Percentiles rank a stretch among this genome's conserved stretches.
These are phyloP conservation scores for Drosophila diplacantha DNA, from an alignment of 2,888 invertebrate genomes.

Conservation along the genomic window DNA sequence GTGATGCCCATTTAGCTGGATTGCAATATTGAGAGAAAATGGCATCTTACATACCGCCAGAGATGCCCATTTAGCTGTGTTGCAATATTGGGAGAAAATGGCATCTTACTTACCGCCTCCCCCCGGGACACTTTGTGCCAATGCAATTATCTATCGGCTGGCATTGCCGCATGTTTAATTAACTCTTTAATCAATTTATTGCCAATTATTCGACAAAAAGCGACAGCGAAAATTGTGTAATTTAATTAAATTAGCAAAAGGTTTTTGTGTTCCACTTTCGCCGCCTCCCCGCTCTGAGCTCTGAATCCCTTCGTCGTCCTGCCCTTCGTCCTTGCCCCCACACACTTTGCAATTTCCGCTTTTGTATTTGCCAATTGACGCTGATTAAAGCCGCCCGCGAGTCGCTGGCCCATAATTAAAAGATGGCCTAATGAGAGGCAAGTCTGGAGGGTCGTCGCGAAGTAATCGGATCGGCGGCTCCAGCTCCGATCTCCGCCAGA, in stretches of 20 bases:
- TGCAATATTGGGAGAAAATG: too few species aligned
- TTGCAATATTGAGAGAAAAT: too few species aligned
- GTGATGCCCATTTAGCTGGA: too few species aligned
- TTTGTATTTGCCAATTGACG: constrained; percentile 67
- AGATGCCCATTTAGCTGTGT: too few species aligned
- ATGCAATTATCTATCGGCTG: constrained; percentile 62
- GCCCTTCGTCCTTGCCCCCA: constrained; percentile 10
- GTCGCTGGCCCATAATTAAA: constrained; percentile 65
- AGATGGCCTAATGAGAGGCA: constrained; percentile 54
- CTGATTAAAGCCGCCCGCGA: constrained; percentile 63
- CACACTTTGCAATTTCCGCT: constrained; percentile 59
- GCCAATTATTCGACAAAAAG: constrained; percentile 70
- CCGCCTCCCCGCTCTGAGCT: not conserved
- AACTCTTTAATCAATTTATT: constrained; percentile 70
- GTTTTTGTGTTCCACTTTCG: constrained; percentile 55
- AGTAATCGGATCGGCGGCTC: constrained; percentile 20
- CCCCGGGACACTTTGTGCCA: constrained; percentile 39
- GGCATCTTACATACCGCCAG: too few species aligned
- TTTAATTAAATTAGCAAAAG: constrained; percentile 71
- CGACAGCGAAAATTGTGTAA: constrained; percentile 67
- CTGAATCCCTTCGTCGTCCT: constrained; percentile 1
- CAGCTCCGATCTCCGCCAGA: not conserved
- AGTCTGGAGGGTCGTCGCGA: constrained; percentile 6
- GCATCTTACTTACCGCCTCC: too few species aligned
- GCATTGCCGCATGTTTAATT: constrained; percentile 61